A percentile compares a stretch with the other conserved stretches of the same genome.
These are phyloP conservation scores for Bufo gargarizans DNA, from an alignment of 2,113 vertebrate species.

Conservation along the genomic window DNA sequence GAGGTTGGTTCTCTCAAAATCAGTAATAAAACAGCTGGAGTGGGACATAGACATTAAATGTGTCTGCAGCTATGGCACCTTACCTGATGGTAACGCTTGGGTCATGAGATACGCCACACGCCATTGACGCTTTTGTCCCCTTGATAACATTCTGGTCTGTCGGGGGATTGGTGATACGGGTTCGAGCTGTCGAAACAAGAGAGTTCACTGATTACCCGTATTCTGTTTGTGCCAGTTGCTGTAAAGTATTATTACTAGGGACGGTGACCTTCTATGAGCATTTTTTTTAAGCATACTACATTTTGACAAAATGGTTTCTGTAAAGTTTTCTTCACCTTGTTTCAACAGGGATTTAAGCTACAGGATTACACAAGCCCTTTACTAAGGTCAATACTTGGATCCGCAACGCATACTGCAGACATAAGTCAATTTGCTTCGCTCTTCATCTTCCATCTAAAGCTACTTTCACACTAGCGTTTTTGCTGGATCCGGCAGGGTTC, in stretches of 20 bases:
- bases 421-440: neutral
- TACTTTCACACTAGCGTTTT: no score
- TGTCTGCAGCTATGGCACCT: neutral
- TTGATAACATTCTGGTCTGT: constrained; percentile 98
- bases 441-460: neutral
- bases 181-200: constrained; percentile 76
- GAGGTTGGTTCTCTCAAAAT: no score
- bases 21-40: no score
- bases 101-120: constrained; percentile 91
- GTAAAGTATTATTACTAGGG: neutral
- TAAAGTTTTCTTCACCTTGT: neutral
- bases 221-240: neutral
- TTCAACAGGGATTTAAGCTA: neutral
- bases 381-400: neutral
- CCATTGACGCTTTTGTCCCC: constrained; percentile 92
- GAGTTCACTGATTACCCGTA: neutral
- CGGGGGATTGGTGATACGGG: constrained; percentile 86
- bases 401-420: neutral
- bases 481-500: no score
- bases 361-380: neutral
- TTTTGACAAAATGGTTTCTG: neutral
- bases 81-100: constrained; percentile 89
- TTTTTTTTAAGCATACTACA: neutral
- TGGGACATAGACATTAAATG: no score
- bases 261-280: neutral